phyloP scores from a whole-genome alignment of 2,113 vertebrate species.

The Laticauda colubrina region DNA sequence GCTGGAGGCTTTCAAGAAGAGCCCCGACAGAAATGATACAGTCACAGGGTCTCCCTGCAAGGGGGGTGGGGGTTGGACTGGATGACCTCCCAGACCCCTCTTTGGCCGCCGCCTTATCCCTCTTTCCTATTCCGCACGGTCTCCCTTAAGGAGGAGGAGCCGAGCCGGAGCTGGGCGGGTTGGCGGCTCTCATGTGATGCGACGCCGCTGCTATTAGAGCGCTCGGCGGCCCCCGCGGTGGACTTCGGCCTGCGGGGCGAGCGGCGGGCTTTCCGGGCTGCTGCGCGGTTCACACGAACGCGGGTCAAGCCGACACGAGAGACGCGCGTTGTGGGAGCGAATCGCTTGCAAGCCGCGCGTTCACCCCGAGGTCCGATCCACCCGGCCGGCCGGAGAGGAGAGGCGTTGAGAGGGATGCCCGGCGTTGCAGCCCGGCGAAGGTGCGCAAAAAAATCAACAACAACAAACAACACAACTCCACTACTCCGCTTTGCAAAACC shows the following conservation, averaged over 20 bases:
- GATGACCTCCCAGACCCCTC: no score
- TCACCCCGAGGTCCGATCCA: no score
- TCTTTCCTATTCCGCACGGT: neutral
- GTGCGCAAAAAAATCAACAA: neutral
- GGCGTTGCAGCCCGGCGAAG: neutral
- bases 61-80: no score
- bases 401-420: neutral
- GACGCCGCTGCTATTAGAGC: neutral
- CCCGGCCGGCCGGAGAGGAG: no score
- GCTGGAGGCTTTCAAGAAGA: no score
- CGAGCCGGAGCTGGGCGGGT: neutral
- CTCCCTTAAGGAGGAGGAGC: neutral
- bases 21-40: no score
- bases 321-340: neutral
- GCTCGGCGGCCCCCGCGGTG: neutral
- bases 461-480: no score
- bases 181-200: neutral
- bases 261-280: neutral
- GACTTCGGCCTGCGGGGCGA: neutral
- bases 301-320: no score
- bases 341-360: neutral
- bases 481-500: neutral
- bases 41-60: no score
- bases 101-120: no score
- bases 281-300: neutral